Percentiles rank a stretch among this genome's conserved stretches.
Evolutionary conservation across 2,888 invertebrate genomes (phyloP).

Genomic region (Trimorus sp.): DNA sequence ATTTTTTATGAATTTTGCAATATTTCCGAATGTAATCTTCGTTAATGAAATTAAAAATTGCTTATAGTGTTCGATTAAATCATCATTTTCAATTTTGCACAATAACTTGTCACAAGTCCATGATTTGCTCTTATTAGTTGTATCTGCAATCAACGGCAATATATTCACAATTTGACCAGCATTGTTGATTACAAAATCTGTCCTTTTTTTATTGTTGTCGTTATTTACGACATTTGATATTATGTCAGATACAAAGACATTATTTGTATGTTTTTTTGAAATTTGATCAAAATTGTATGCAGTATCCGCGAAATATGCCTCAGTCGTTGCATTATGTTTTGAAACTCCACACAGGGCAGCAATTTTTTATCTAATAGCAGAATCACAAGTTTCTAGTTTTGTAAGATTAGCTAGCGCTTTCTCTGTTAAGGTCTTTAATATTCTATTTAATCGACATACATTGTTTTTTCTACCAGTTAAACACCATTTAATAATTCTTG

Average conservation of each 20-base stretch:
- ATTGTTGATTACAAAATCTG: not conserved
- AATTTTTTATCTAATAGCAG: not conserved
- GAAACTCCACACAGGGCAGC: not conserved
- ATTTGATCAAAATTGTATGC: not conserved
- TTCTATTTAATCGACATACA: not conserved
- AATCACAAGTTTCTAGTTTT: not conserved
- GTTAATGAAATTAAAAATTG: not conserved
- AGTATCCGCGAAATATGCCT: not conserved
- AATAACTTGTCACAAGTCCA: not conserved
- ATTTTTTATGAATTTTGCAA: not conserved
- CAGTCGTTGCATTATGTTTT: not conserved
- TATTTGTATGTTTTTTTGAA: not conserved
- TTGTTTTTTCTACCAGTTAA: constrained; percentile 1
- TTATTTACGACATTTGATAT: no score
- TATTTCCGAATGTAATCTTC: not conserved
- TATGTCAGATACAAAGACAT: not conserved
- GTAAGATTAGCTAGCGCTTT: not conserved
- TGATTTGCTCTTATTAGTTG: constrained; percentile 54
- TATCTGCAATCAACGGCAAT: constrained; percentile 46
- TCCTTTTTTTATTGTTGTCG: no score
- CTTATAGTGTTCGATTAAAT: not conserved
- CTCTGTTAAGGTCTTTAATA: not conserved
- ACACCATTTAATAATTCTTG: not conserved
- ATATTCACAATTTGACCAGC: not conserved
- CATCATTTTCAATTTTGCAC: constrained; percentile 32